Evolutionary conservation across 2,113 vertebrate genomes (phyloP), one percentile per base, ranked within the genome.

Genomic region (Pelobates fuscus): DNA sequence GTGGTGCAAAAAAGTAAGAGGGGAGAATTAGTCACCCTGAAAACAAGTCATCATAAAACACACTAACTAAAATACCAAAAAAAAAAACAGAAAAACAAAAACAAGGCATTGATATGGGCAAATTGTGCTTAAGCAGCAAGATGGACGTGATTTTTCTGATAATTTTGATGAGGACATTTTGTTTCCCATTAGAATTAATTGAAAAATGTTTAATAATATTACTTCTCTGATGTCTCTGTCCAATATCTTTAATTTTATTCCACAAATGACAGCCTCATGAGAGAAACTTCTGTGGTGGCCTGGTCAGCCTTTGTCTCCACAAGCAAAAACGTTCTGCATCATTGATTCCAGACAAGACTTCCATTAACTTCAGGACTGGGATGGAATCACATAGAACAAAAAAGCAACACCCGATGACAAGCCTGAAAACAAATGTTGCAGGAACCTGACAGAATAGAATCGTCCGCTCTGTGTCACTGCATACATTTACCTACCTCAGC

Each of bases 401-500:
- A 84, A 92, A 86, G 88, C 93, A 93, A 94, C 94, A 95, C 94
- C 95, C 95, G 94, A 92, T 93, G 93, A 97, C 97, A 98, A 97
- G 95, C 87, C 86, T 92, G 88, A 92, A 96, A 95, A 98, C 97
- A 98, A 98, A 95, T 82, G 94, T 88, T 94, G 94, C 91, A 92
- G 94, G 89, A 88, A 91, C 91, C 89, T 89, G 83, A 80, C 91
- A 93, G 95, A 97, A 97, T 95, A 93, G 94, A 97, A 96, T 97
- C 95, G 96, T 96, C 94, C 95, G 94, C 95, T 95, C 89, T 81
- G 87, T 97, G 95, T 97, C 96, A 96, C 89, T 85, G 96, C 95
- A 98, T 98, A 95, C 94, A 97, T 98, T 96, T 95, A 97, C 97
- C 97, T 96, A 95, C 96, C 94, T 95, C 94, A 94, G 93, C 58